Percentiles rank a stretch among this genome's conserved stretches.
These are phyloP conservation scores for Parnassius mnemosyne DNA, from an alignment of 2,888 invertebrate genomes.

Conservation along the genomic window DNA sequence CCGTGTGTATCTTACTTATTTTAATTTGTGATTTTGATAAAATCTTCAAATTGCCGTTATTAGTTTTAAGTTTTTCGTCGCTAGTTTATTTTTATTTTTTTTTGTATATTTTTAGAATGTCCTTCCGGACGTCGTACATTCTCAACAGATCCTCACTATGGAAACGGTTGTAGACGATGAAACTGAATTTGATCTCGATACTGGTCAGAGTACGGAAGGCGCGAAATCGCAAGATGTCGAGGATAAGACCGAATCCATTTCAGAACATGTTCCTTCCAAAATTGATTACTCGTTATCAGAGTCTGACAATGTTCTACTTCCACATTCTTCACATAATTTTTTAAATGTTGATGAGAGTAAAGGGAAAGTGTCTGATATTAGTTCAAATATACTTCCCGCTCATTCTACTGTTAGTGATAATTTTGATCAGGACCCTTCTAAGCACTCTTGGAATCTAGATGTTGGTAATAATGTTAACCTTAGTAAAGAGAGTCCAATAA, in stretches of 20 bases:
- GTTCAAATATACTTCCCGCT: slow-evolving; percentile 40
- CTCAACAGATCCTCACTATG: slow-evolving; percentile 66
- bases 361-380: slow-evolving; percentile 38
- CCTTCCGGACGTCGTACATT: slow-evolving; percentile 79
- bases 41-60: not conserved
- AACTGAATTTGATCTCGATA: slow-evolving; percentile 43
- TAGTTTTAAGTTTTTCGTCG: slow-evolving; percentile 27
- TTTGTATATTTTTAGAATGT: slow-evolving; percentile 78
- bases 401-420: slow-evolving; percentile 37
- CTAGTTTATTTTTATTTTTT: slow-evolving; percentile 42
- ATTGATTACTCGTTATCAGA: slow-evolving; percentile 57
- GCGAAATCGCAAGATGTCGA: slow-evolving; percentile 38
- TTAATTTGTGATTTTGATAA: no score
- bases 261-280: slow-evolving; percentile 68
- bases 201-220: slow-evolving; percentile 39
- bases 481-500: slow-evolving; percentile 70
- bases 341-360: slow-evolving; percentile 45
- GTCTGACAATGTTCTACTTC: slow-evolving; percentile 44
- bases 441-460: slow-evolving; percentile 61
- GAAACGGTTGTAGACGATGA: slow-evolving; percentile 50
- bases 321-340: slow-evolving; percentile 38
- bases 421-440: slow-evolving; percentile 47
- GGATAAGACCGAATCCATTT: slow-evolving; percentile 66
- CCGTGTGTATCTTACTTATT: no score
- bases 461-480: slow-evolving; percentile 58